Base-by-base conservation (phyloP, 35 echinoderm and acorn worm species). In the Strongylocentrotus purpuratus region DNA sequence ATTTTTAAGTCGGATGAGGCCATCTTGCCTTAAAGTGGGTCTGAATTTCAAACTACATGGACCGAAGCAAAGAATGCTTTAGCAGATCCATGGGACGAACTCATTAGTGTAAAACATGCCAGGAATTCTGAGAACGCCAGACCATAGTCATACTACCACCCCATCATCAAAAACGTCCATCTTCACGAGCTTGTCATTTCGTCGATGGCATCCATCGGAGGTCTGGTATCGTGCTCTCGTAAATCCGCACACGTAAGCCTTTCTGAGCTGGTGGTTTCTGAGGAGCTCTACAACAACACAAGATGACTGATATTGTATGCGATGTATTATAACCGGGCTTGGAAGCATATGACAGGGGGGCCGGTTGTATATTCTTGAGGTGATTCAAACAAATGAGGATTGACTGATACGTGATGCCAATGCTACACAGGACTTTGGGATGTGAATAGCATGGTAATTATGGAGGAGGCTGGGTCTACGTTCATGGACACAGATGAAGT, bases 161-260 rank as follows among this genome's bases (percentile, higher is more conserved):
- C 87, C 87, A 89, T 33, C 87, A 89, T 89, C 87, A 89, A 89
- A 89, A 89, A 89, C 87, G 45, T 89, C 87, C 45, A 89, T 89
- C 87, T 89, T 33, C 87, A 46, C 87, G 12, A 46, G 33, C 87
- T 89, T 46, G 45, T 89, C 87, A 89, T 46, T 89, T 46, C 31
- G 87, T 1, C 45, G 87, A 78, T 78, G 65, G 65, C 28, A 78
- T n/a, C 28, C 28, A 78, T n/a, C 28, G 20, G 20, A n/a, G 65
- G 65, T 78, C 65, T 78, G 65, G 65, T 78, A 78, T 78, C 65
- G 20, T 78, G 65, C 65, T 78, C 65, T 78, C 65, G 65, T 78
- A 78, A 78, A 78, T 78, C 65, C 65, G 65, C 28, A 78, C 65
- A 78, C 65, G 65, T 78, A 78, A 78, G 65, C 65, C 65, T 18